phyloP scores from a whole-genome alignment of 2,888 invertebrate species.

The Helicoverpa assulta region DNA sequence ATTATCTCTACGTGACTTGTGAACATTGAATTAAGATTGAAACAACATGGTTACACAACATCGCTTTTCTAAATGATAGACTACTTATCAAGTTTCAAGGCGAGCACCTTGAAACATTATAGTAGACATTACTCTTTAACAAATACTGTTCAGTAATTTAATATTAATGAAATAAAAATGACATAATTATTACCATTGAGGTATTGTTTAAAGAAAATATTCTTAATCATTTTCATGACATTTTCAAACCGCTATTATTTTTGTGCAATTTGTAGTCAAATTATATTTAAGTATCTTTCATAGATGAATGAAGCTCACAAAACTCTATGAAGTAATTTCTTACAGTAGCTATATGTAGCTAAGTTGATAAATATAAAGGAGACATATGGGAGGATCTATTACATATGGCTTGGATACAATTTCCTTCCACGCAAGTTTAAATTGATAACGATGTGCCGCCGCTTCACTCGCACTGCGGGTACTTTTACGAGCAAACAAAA shows the following conservation, averaged over 20 bases:
- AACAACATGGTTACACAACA: slow-evolving; percentile 23
- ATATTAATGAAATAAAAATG: not conserved
- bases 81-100: slow-evolving; percentile 48
- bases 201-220: not conserved
- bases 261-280: not conserved
- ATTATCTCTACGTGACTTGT: slow-evolving; percentile 26
- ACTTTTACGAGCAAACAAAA: slow-evolving; percentile 65
- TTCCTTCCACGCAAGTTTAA: slow-evolving; percentile 54
- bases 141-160: slow-evolving; percentile 12
- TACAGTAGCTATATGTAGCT: slow-evolving; percentile 8
- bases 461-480: slow-evolving; percentile 51
- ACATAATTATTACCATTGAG: not conserved
- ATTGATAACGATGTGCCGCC: slow-evolving; percentile 63
- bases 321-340: slow-evolving; percentile 15
- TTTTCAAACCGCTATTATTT: not conserved
- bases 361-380: slow-evolving; percentile 26
- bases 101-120: slow-evolving; percentile 37
- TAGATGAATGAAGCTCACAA: slow-evolving; percentile 26
- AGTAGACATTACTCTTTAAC: slow-evolving; percentile 21
- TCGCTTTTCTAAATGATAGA: slow-evolving; percentile 17
- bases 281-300: slow-evolving; percentile 8
- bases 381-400: slow-evolving; percentile 34
- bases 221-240: not conserved
- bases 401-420: slow-evolving; percentile 48
- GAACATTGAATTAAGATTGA: slow-evolving; percentile 5